Base-by-base conservation (phyloP, 2,113 vertebrate genomes). In the Hipposideros armiger region DNA sequence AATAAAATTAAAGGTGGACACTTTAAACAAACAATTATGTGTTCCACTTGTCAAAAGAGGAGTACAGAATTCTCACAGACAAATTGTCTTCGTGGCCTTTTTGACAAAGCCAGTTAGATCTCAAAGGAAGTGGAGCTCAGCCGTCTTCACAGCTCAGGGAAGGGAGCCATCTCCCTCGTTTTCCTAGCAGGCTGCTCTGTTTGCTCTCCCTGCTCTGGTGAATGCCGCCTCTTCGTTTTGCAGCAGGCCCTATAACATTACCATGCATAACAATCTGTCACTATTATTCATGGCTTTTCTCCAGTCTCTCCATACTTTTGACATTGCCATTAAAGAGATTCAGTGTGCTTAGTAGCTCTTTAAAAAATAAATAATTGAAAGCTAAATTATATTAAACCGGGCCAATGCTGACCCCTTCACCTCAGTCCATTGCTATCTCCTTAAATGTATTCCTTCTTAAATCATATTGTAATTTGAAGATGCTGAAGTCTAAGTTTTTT, bases 331-430 rank as follows among this genome's bases (percentile, higher is more conserved):
- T 98, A 98, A 98, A 98, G 98, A 98, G 97, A 98, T 98, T 97
- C 98, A 97, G 96, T 93, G 94, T 97, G 97, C 94, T 98, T 98
- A 96, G 98, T 98, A 97, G 97, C 97, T 98, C 98, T 98, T 98
- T 98, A 98, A 98, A 98, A 98, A 98, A 98, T 98, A 98, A 98
- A 98, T 98, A 98, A 98, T 98, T 98, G 98, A 98, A 98, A 98
- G 96, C 95, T 98, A 98, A 98, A 98, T 98, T 98, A 98, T 97
- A 98, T 98, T 98, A 98, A 98, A 85, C 95, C 69, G 45, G 8
- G 84, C 97, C 98, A 97, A 87, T 60, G 76, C 95, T 98, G 98
- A 98, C 98, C 98, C 97, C 97, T 96, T 98, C 2, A 88, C 97
- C 97, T 98, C 94, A 97, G 97, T 98, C 98, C 96, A 85, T 98